A percentile compares a stretch with the other conserved stretches of the same genome.
Evolutionary conservation across 64 coral and sea anemone species (phyloP).

Genomic region (Montipora cactus): DNA sequence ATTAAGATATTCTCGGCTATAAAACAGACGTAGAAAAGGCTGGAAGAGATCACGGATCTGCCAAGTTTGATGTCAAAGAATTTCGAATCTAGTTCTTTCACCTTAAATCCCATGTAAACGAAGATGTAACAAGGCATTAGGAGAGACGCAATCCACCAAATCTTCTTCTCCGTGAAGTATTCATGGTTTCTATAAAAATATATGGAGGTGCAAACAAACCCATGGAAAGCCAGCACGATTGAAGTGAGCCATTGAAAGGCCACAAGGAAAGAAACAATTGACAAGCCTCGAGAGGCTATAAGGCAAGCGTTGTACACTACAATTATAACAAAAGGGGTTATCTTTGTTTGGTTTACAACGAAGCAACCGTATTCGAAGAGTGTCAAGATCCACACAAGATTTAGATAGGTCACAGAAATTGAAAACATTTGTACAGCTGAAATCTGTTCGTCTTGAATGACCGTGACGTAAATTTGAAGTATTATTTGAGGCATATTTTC

Average conservation of each 20-base stretch:
- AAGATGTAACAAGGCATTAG: conserved; percentile 70
- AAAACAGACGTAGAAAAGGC: conserved; percentile 53
- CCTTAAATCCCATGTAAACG: conserved; percentile 67
- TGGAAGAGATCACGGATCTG: conserved; percentile 47
- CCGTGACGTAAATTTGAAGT: conserved; percentile 55
- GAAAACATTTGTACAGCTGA: conserved; percentile 51
- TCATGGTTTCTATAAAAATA: conserved; percentile 54
- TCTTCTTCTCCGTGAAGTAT: conserved; percentile 43
- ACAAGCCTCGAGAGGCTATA: conserved; percentile 39
- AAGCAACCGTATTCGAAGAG: conserved; percentile 60
- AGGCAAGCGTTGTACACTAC: conserved; percentile 59
- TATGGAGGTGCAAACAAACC: conserved; percentile 37
- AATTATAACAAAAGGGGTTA: conserved; percentile 33
- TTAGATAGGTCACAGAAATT: conserved; percentile 35
- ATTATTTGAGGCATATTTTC: conserved; percentile 76
- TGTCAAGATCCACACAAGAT: conserved; percentile 40
- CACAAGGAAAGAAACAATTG: conserved; percentile 64
- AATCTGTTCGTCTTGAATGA: conserved; percentile 30
- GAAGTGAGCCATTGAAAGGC: conserved; percentile 61
- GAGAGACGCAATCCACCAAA: conserved; percentile 69
- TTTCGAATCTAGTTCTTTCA: conserved; percentile 50
- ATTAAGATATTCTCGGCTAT: conserved; percentile 56
- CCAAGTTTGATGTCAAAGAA: conserved; percentile 63
- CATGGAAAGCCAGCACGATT: conserved; percentile 34
- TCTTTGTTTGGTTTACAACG: background rate